Base-by-base conservation (phyloP, 2,888 invertebrate genomes). In the Eristalis pertinax region DNA sequence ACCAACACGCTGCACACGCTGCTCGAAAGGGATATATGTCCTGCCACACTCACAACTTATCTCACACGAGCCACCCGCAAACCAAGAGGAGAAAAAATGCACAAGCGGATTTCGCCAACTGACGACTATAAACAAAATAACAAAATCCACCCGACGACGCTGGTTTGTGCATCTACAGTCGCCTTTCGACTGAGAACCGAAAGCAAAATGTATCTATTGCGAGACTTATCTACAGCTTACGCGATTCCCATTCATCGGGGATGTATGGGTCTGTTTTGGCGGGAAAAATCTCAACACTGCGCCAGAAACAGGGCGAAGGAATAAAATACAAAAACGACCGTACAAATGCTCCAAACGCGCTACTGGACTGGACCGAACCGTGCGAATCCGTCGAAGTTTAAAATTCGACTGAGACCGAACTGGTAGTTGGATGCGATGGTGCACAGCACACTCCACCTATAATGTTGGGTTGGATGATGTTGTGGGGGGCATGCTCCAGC, bases 381-480 rank as follows among this genome's bases (percentile, higher is more conserved):
- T 84, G 80, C 64, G 84, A 69, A 84, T 70, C 35, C 80, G 76
- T 77, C 81, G 84, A 81, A 78, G 84, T 81, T 77, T 88, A 80
- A 81, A 84, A 81, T 84, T 84, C 70, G 74, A 88, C 88, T 88
- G 88, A 88, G 69, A 56, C n/a, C 15, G 32, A 74, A 35, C 56
- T 79, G 41, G 26, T 56, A 76, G 68, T 76, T 50, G 62, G 26
- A 67, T 24, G 60, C 26, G 78, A 74, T 78, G 83, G 63, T 83
- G 84, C 84, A 84, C 67, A 50, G 50, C 50, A 19, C 50, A 50
- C 50, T 50, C 19, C 50, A 7, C 50, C 50, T 50, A 8, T 50
- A 19, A 7, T 50, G 67, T 64, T 85, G 67, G 75, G 77, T 43
- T 60, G 24, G 76, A 22, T 62, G 69, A 68, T 41, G 22, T 63